Evolutionary conservation across 2,113 vertebrate genomes (phyloP), one percentile per base, ranked within the genome.

Genomic region (Pluvianellus socialis): DNA sequence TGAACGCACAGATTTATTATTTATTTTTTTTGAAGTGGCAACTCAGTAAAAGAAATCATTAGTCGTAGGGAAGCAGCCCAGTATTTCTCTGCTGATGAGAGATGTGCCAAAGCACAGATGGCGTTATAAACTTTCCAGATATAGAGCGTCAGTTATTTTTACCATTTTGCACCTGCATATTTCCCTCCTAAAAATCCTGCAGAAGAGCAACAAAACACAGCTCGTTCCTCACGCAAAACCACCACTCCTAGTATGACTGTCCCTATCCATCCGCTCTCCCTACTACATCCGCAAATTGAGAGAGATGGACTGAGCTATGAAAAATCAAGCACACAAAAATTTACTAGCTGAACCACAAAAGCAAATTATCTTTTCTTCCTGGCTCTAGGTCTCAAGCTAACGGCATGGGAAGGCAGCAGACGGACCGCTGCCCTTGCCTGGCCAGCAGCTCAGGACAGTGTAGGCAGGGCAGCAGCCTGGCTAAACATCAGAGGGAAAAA

Each of bases 51-150:
- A 85, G 58, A 27, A 47, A 49, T 21, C 49, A 49, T n/a, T 12
- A 66, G 21, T 12, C 24, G 45, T 6, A 24, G 47, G 76, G 66
- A 49, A 82, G 30, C 47, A 86, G 16, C 44, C 33, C 38, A 45
- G 35, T 6, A 45, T 76, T 92, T n/a, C 8, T 59, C 49, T 86
- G 67, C 75, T 92, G 40, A 4, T 24, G 32, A 73, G 59, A 72
- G n/a, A 59, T 50, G 35, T 66, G 38, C 61, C 74, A 74, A n/a
- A n/a, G 76, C 89, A 94, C 72, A 82, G 82, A 86, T 94, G 86
- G 76, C 15, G 35, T 33, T 49, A 42, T 38, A 87, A 81, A 58
- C 58, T 49, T 73, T 18, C 35, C 79, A 79, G 58, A 75, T 18
- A 73, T 9, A 17, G 23, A 95, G 19, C 1, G 0, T 27, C 65